Percentiles rank a stretch among this genome's conserved stretches.
phyloP scores from a whole-genome alignment of 2,888 invertebrate genomes.

The Odontocolon sp. region DNA sequence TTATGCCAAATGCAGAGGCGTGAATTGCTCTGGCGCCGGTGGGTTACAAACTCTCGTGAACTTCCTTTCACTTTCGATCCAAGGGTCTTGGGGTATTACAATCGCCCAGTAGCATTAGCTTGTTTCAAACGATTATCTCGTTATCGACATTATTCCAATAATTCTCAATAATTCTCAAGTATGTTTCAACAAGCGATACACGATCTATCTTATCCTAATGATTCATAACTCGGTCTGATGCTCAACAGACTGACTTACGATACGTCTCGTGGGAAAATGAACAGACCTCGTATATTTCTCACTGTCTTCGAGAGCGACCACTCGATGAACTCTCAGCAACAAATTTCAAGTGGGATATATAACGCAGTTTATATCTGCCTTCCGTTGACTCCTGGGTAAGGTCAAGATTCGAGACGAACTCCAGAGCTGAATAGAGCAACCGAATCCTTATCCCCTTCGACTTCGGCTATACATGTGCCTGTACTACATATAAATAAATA shows the following conservation, averaged over 20 bases:
- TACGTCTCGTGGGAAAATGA: conserved; percentile 51
- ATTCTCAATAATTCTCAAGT: no score
- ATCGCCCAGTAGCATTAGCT: not conserved
- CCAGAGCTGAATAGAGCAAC: no score
- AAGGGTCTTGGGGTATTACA: conserved; percentile 1
- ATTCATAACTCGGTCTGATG: no score
- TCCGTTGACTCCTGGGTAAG: conserved; percentile 23
- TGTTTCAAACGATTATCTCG: conserved; percentile 41
- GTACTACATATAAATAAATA: not conserved
- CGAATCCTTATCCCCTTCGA: not conserved
- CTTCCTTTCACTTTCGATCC: conserved; percentile 54
- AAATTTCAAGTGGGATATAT: conserved; percentile 41
- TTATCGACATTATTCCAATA: conserved; percentile 23
- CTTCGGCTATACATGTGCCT: not conserved
- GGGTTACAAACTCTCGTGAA: conserved; percentile 20
- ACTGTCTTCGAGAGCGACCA: not conserved
- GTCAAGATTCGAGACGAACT: conserved; percentile 15
- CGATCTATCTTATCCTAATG: no score
- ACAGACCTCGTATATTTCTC: not conserved
- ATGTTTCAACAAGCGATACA: no score
- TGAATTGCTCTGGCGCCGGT: conserved; percentile 52
- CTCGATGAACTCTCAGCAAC: conserved; percentile 27
- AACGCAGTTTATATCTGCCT: conserved; percentile 10
- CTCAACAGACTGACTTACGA: not conserved
- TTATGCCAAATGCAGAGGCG: conserved; percentile 54